Percentiles rank a stretch among this genome's conserved stretches.
Evolutionary conservation across 1,140 invertebrate genomes (phyloP).

Genomic region (Ceratina calcarata): DNA sequence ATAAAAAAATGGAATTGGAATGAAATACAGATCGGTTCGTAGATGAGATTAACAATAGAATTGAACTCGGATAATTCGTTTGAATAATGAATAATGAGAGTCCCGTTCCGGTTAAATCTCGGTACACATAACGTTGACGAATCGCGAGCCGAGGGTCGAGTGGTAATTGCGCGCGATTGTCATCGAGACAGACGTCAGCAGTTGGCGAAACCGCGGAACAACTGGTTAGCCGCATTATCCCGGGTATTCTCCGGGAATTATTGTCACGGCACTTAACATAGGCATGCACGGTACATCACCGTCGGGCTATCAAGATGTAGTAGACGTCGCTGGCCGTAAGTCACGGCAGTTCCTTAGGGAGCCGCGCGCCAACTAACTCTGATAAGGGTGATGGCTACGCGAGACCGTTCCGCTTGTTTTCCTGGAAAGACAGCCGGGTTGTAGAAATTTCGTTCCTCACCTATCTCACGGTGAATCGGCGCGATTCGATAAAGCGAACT

Average conservation of each 20-base stretch:
- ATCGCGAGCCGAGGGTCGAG: too few species aligned
- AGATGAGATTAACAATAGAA: too few species aligned
- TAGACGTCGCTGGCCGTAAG: slow-evolving; percentile 23
- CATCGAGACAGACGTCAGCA: slow-evolving; percentile 2
- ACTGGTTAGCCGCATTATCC: slow-evolving; percentile 25
- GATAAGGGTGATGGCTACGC: slow-evolving; percentile 12
- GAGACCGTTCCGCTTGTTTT: neutral
- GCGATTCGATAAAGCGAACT: neutral
- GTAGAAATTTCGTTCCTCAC: neutral
- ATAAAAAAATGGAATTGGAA: too few species aligned
- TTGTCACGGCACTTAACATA: slow-evolving; percentile 30
- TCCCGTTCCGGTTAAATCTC: too few species aligned
- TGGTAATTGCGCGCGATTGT: slow-evolving; percentile 7
- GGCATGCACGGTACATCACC: slow-evolving; percentile 28
- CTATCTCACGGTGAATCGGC: neutral
- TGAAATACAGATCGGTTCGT: too few species aligned
- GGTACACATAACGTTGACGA: too few species aligned
- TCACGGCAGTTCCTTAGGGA: slow-evolving; percentile 36
- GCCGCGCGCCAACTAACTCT: neutral
- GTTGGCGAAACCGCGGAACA: slow-evolving; percentile 14
- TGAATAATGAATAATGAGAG: too few species aligned
- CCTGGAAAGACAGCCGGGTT: neutral
- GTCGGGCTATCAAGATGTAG: slow-evolving; percentile 36
- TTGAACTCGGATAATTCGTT: too few species aligned
- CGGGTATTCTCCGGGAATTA: slow-evolving; percentile 20